Evolutionary conservation across 1,140 invertebrate species (phyloP).

Genomic region (Caenorhabditis inopinata): DNA sequence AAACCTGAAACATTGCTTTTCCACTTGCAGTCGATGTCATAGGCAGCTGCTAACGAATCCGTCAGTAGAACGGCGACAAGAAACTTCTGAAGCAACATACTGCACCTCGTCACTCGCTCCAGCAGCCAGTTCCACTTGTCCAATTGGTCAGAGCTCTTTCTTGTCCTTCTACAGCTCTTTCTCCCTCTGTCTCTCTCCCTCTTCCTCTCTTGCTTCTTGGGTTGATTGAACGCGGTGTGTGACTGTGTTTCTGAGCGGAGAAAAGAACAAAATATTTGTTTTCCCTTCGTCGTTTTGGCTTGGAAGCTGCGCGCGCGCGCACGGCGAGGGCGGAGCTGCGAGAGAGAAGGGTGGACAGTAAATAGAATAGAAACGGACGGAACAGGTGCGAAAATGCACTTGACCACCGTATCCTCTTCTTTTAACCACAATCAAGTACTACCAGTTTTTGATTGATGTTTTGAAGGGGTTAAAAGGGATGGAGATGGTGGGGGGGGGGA

Average conservation of each 20-base stretch:
- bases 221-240: neutral
- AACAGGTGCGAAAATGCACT: constrained; percentile 33
- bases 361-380: neutral
- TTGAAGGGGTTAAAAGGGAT: neutral
- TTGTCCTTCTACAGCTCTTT: too few species aligned
- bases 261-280: constrained; percentile 13
- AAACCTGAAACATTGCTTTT: constrained; percentile 35
- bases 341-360: neutral
- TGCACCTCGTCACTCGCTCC: too few species aligned
- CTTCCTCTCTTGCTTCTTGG: neutral
- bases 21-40: constrained; percentile 37
- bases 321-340: neutral
- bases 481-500: too few species aligned
- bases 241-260: neutral
- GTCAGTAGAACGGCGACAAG: neutral
- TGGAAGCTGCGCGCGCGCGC: too few species aligned
- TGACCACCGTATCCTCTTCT: neutral
- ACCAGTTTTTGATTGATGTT: constrained; percentile 15
- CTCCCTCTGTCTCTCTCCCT: too few species aligned
- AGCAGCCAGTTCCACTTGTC: too few species aligned
- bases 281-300: neutral
- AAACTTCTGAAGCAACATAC: neutral
- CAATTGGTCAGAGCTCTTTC: too few species aligned
- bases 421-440: constrained; percentile 16
- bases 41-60: neutral